A percentile compares a stretch with the other conserved stretches of the same genome.
These are phyloP conservation scores for Myathropa florea DNA, from an alignment of 2,888 invertebrate genomes.

Conservation along the genomic window DNA sequence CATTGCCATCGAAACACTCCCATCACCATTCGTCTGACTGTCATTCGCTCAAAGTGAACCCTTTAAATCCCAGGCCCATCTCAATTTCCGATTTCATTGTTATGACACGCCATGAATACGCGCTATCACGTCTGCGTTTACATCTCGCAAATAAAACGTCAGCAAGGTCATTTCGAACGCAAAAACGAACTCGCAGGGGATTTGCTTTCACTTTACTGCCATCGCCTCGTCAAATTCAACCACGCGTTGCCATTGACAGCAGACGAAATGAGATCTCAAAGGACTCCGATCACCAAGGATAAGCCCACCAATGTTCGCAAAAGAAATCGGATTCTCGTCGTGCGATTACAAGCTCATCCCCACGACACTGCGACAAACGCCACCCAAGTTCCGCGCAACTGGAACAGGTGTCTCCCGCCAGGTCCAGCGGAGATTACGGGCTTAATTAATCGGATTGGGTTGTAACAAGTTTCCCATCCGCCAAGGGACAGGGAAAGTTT, in stretches of 20 bases:
- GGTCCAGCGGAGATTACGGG: neutral
- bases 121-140: neutral
- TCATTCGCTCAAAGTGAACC: neutral
- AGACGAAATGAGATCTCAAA: slow-evolving; percentile 11
- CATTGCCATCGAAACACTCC: neutral
- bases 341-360: slow-evolving; percentile 7
- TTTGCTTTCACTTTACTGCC: slow-evolving; percentile 19
- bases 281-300: neutral
- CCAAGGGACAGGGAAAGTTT: neutral
- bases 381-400: neutral
- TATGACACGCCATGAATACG: neutral
- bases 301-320: neutral
- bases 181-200: slow-evolving; percentile 14
- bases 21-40: neutral
- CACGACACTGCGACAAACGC: neutral
- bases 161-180: slow-evolving; percentile 2
- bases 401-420: neutral
- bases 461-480: neutral
- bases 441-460: neutral
- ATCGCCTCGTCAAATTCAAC: slow-evolving; percentile 25
- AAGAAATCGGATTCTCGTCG: neutral
- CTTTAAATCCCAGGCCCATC: neutral
- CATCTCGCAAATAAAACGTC: slow-evolving; percentile 28
- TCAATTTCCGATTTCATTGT: neutral
- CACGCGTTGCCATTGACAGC: slow-evolving; percentile 21